Evolutionary conservation across 2,888 invertebrate species (phyloP), one percentile per base, ranked within the genome.

Genomic region (Lycia hirtaria): DNA sequence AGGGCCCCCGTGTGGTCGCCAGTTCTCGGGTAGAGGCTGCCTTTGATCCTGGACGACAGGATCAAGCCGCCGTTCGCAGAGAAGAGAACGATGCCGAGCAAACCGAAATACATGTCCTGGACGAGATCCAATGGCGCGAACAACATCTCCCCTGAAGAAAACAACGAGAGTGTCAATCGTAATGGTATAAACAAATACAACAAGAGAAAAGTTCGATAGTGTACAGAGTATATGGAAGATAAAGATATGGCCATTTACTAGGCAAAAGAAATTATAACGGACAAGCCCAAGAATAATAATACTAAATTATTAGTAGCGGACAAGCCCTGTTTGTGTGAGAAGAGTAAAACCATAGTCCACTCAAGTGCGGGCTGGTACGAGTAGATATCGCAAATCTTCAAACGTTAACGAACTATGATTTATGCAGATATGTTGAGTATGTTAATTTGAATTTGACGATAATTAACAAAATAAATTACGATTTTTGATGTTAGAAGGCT

Each of bases 21-120:
- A 4, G 89, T 87, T 56, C 80, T 78, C 4, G 85, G 88, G 56
- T 77, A 78, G 1, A 58, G 5, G 5, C 78, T 61, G 9, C 68
- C 71, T 50, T 67, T 76, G 5, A 77, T 53, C 51, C 90, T 77
- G 17, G 80, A 72, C 0, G 82, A 69, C 10, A 90, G 66, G 10
- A 88, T 67, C 57, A 88, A 56, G 4, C 86, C 85, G 1, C 90
- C 91, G 66, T 85, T 79, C 15, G 81, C 70, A 7, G 82, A 68
- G 71, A 87, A 90, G 59, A 92, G 68, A 3, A 65, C 77, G 19
- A 84, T 73, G 28, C 91, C 91, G 26, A 90, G 67, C 35, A 88
- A 76, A 24, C 88, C 87, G 71, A 81, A 91, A 78, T 81, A 90
- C 79, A 91, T 88, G 69, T 92, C 91, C 74, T 91, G 91, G 22